Evolutionary conservation across 2,888 invertebrate genomes (phyloP).

Genomic region (Nowickia ferox): DNA sequence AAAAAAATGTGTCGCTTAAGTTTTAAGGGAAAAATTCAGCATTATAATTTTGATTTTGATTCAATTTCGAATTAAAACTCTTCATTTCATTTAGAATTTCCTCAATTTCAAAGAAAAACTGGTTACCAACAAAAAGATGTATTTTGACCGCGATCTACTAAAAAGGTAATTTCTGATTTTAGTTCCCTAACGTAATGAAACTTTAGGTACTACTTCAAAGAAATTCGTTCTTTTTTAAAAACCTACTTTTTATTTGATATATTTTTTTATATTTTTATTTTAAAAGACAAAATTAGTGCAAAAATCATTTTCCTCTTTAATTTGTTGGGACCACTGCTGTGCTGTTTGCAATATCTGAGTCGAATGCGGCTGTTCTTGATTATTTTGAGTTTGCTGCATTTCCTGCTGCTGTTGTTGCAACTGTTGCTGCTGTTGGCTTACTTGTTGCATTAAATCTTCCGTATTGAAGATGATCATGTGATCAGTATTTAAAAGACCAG

Average conservation of each 20-base stretch:
- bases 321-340: slow-evolving; percentile 59
- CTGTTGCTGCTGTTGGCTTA: slow-evolving; percentile 70
- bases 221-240: neutral
- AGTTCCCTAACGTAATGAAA: too few species aligned
- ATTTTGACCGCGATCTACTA: too few species aligned
- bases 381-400: slow-evolving; percentile 13
- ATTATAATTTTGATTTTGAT: too few species aligned
- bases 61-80: too few species aligned
- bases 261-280: neutral
- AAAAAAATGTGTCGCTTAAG: too few species aligned
- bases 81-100: too few species aligned
- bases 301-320: slow-evolving; percentile 66
- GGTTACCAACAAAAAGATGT: too few species aligned
- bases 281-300: slow-evolving; percentile 66
- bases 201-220: too few species aligned
- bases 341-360: slow-evolving; percentile 47
- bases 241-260: slow-evolving; percentile 8
- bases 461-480: slow-evolving; percentile 73
- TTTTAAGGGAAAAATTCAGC: too few species aligned
- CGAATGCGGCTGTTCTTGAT: slow-evolving; percentile 24
- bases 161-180: too few species aligned
- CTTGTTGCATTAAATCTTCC: slow-evolving; percentile 69
- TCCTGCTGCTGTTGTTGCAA: slow-evolving; percentile 62
- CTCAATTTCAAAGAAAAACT: too few species aligned
- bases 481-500: slow-evolving; percentile 61